Evolutionary conservation across 2,797 vertebrate genomes (phyloP), one percentile per base, ranked within the genome.

Genomic region (Sebastes jordani): DNA sequence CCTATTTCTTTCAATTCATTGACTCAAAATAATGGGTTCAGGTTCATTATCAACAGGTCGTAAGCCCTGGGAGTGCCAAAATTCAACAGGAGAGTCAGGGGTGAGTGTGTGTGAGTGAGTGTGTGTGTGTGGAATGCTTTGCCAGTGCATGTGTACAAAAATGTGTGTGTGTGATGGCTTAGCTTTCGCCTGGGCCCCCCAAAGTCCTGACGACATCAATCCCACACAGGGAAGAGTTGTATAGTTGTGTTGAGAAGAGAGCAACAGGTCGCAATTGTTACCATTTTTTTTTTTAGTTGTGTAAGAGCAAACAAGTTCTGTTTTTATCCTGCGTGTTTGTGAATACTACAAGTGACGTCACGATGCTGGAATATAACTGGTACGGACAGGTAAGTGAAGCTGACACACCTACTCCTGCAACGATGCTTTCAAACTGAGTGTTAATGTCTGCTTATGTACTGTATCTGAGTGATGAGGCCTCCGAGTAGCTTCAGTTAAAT

Each of bases 21-120:
- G 98, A 99, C 97, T 99, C 98, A 99, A 99, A 99, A 99, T 99
- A 99, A 99, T 99, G 97, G 98, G 97, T 98, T 99, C 98, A 99
- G 97, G 98, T 98, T 99, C 97, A 99, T 99, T 99, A 99, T 99
- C 97, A 99, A 99, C 98, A 99, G 97, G 97, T 98, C 97, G 92
- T 97, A 97, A 97, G 96, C 95, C 95, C 92, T 94, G 97, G 96
- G 96, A 97, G 96, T 95, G 96, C 96, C 97, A 97, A 96, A 96
- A 97, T 97, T 95, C 96, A 97, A 96, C 96, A 96, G 96, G 91
- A 86, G 79, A 90, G 87, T 86, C 86, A 81, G 85, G 82, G 81
- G 78, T n/a, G 74, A 11, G 11, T 2, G 75, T 80, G 75, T 80
- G 80, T 58, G 68, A 23, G 23, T 23, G 23, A 23, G 74, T 36